phyloP scores from a whole-genome alignment of 1,140 invertebrate species.

The Brachionus calyciflorus region DNA sequence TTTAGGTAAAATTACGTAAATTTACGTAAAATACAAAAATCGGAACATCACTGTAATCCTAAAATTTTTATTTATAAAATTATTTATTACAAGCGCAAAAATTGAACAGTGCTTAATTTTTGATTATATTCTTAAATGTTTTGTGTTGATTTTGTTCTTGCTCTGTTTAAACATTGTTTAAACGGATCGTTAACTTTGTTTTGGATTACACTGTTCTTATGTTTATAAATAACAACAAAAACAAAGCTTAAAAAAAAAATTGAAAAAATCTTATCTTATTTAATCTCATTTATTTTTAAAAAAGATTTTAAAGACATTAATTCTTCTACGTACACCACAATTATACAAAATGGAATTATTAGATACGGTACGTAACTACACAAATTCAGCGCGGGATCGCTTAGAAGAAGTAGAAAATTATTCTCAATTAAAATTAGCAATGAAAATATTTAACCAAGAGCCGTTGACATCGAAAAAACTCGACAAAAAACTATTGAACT shows the following conservation, averaged over 20 bases:
- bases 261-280: not conserved
- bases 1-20: no score
- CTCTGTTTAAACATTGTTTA: no score
- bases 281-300: not conserved
- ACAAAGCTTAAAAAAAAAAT: not conserved
- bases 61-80: no score
- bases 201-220: no score
- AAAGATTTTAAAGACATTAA: not conserved
- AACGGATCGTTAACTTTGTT: no score
- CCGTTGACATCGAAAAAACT: not conserved
- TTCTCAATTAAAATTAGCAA: not conserved
- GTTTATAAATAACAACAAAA: no score
- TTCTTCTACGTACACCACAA: not conserved
- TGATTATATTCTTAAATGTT: no score
- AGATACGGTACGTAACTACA: constrained; percentile 7
- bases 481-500: constrained; percentile 13
- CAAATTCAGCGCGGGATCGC: not conserved
- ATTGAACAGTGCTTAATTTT: no score
- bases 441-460: constrained; percentile 1
- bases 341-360: constrained; percentile 10
- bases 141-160: no score
- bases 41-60: no score
- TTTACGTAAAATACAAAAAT: no score
- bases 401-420: constrained; percentile 27
- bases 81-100: no score